Conservation (phyloP, 2,113 vertebrate genomes). For the Calypte anna region DNA sequence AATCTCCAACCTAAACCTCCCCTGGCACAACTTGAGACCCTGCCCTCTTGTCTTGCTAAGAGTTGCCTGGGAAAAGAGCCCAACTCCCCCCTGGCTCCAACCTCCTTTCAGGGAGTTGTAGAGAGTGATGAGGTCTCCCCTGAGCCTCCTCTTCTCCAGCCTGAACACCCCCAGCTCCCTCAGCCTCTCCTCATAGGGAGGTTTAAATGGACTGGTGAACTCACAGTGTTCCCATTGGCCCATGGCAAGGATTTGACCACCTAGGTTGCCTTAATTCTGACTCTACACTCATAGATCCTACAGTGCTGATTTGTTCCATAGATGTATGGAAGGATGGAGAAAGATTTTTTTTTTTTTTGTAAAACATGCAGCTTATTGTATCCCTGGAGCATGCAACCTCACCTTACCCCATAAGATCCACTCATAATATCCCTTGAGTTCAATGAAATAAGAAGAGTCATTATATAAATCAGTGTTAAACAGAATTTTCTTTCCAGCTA, state of each 20-base stretch:
- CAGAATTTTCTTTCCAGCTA: conserved; percentile 24
- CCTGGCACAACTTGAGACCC: too few relatives aligned
- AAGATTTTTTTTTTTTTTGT: background rate
- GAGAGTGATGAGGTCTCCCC: too few relatives aligned
- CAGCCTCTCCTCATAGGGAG: too few relatives aligned
- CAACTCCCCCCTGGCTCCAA: too few relatives aligned
- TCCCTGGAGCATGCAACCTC: background rate
- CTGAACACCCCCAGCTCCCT: too few relatives aligned
- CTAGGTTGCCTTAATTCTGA: background rate
- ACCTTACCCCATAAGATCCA: background rate
- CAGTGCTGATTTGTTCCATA: background rate
- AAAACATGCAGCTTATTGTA: background rate
- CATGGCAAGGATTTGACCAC: background rate
- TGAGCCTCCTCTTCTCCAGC: too few relatives aligned
- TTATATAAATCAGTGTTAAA: conserved; percentile 21
- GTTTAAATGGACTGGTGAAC: background rate
- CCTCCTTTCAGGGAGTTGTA: too few relatives aligned
- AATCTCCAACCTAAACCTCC: too few relatives aligned
- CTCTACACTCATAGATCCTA: rapidly evolving
- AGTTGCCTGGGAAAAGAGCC: too few relatives aligned
- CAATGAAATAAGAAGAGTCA: background rate
- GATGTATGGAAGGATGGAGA: background rate
- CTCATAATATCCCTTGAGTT: background rate
- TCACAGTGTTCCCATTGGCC: background rate
- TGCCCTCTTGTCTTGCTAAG: too few relatives aligned